Conservation (phyloP, 2,888 invertebrate species). For the Allacma fusca region DNA sequence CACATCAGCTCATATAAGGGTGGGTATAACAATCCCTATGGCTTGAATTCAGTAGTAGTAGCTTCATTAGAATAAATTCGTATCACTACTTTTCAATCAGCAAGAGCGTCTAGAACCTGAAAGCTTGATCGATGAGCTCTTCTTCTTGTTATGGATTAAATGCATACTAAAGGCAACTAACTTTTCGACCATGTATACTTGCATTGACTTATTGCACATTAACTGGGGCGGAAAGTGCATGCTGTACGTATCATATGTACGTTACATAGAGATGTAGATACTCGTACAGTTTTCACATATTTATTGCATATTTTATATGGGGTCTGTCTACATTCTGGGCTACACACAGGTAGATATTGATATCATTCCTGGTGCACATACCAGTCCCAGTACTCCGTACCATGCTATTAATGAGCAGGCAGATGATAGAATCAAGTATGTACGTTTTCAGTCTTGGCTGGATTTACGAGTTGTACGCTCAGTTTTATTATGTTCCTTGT, state of each 20-base stretch:
- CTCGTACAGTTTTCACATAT: too few species aligned
- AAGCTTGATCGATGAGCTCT: slow-evolving; percentile 41
- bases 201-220: too few species aligned
- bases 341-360: too few species aligned
- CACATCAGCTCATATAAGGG: not conserved
- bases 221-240: too few species aligned
- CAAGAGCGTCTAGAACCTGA: slow-evolving; percentile 24
- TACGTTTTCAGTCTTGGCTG: slow-evolving; percentile 8
- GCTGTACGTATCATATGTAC: too few species aligned
- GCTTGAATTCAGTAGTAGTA: slow-evolving; percentile 1
- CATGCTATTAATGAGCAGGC: not conserved
- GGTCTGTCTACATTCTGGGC: too few species aligned
- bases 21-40: too few species aligned
- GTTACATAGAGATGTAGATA: too few species aligned
- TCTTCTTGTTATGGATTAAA: not conserved
- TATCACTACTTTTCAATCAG: slow-evolving; percentile 39
- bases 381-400: not conserved
- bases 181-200: too few species aligned
- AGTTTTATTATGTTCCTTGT: slow-evolving; percentile 38
- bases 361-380: too few species aligned
- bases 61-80: slow-evolving; percentile 35
- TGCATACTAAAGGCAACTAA: too few species aligned
- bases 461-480: slow-evolving; percentile 37
- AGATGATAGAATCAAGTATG: slow-evolving; percentile 16
- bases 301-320: too few species aligned